phyloP scores from a whole-genome alignment of 2,888 invertebrate genomes.

The Scaptomyza tumidula region DNA sequence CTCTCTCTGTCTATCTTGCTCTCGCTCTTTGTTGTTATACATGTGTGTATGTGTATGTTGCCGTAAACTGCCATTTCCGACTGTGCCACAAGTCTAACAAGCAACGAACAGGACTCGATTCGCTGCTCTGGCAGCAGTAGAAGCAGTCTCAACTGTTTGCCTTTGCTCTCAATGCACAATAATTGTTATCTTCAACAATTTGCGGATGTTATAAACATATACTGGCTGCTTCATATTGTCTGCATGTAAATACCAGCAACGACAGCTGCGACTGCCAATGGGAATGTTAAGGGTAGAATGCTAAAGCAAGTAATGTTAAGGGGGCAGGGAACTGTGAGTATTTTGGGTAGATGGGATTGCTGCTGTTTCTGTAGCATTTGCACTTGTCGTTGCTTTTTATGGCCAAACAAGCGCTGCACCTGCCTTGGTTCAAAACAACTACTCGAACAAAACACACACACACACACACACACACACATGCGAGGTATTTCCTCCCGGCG shows the following conservation, averaged over 20 bases:
- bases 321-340: neutral
- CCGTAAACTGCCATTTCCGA: conserved; percentile 76
- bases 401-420: conserved; percentile 65
- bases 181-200: conserved; percentile 80
- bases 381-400: conserved; percentile 76
- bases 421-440: conserved; percentile 48
- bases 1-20: no score
- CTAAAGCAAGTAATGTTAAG: no score
- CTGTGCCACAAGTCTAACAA: conserved; percentile 56
- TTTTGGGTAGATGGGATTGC: conserved; percentile 4
- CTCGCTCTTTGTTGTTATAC: no score
- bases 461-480: conserved; percentile 24
- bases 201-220: conserved; percentile 80
- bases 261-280: conserved; percentile 49
- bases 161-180: conserved; percentile 76
- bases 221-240: conserved; percentile 75
- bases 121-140: conserved; percentile 35
- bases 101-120: conserved; percentile 39
- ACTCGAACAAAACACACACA: conserved; percentile 15
- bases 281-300: conserved; percentile 1
- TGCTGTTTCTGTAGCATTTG: conserved; percentile 44
- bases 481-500: conserved; percentile 63
- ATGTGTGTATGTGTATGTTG: conserved; percentile 56
- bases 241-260: conserved; percentile 73
- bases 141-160: conserved; percentile 50